Conservation (phyloP, 2,113 vertebrate genomes). For the Thomomys bottae region DNA sequence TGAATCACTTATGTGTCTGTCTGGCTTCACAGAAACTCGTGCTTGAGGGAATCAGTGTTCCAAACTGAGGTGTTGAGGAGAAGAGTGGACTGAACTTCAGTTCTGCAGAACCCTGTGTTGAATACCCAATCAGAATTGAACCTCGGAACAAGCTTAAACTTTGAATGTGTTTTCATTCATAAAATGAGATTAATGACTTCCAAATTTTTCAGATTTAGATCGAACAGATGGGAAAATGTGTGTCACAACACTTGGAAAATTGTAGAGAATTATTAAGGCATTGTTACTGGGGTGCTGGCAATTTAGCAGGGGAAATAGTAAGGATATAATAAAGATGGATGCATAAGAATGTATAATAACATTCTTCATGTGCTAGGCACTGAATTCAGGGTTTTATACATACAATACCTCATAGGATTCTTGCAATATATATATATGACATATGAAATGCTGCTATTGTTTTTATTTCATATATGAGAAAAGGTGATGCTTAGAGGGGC, state of each 20-base stretch:
- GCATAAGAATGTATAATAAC: neutral
- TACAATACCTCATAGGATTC: conserved; percentile 22
- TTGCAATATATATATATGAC: conserved; percentile 40
- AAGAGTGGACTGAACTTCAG: neutral
- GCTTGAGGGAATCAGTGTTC: neutral
- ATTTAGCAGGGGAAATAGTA: neutral
- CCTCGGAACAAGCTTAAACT: neutral
- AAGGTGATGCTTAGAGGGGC: conserved; percentile 1
- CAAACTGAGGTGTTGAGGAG: neutral
- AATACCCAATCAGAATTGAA: neutral
- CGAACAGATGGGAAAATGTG: neutral
- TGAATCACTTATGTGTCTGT: no score
- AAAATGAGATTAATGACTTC: neutral
- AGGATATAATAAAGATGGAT: neutral
- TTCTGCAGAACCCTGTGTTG: neutral
- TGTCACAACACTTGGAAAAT: neutral
- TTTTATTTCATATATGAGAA: conserved; percentile 64
- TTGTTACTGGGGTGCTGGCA: conserved; percentile 4
- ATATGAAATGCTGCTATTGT: conserved; percentile 30
- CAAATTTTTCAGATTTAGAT: neutral
- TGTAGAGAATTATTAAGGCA: neutral
- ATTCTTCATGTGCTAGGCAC: neutral
- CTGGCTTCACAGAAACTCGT: neutral
- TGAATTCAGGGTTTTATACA: neutral
- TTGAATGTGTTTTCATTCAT: neutral